A percentile compares a stretch with the other conserved stretches of the same genome.
phyloP scores from a whole-genome alignment of 2,113 vertebrate species.

The Odocoileus hemionus region DNA sequence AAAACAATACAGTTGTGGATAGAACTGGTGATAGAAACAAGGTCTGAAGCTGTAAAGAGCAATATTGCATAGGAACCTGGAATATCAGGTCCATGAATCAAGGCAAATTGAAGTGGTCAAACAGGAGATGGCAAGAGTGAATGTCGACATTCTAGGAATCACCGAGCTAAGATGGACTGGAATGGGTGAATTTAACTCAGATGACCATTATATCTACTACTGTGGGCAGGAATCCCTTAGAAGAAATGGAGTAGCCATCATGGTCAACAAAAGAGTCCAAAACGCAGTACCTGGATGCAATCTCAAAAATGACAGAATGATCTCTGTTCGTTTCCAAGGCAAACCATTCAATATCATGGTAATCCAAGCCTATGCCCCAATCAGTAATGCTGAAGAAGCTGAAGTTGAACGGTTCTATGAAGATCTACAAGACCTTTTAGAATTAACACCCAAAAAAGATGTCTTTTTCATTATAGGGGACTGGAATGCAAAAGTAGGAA shows the following conservation, averaged over 20 bases:
- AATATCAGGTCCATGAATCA: background rate
- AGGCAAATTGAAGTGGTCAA: background rate
- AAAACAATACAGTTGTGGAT: background rate
- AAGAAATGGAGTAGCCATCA: background rate
- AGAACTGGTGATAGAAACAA: background rate
- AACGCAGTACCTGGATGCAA: background rate
- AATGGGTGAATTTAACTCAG: background rate
- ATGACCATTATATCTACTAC: background rate
- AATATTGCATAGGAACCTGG: background rate
- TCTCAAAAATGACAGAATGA: background rate
- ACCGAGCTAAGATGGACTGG: fast-evolving
- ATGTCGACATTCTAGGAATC: background rate
- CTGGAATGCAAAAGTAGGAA: background rate
- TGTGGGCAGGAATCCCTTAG: background rate
- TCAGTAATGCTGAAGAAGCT: background rate
- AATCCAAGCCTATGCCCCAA: background rate
- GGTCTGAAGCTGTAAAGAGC: background rate
- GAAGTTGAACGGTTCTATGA: background rate
- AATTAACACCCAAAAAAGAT: background rate
- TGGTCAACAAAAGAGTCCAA: fast-evolving
- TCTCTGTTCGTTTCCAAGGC: background rate
- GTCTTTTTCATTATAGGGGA: background rate
- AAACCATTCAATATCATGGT: background rate
- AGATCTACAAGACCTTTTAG: background rate
- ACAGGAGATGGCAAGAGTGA: background rate